Percentiles rank a stretch among this genome's conserved stretches.
Conservation (phyloP, 1,140 invertebrate genomes). For the Heliothis subflexa region DNA sequence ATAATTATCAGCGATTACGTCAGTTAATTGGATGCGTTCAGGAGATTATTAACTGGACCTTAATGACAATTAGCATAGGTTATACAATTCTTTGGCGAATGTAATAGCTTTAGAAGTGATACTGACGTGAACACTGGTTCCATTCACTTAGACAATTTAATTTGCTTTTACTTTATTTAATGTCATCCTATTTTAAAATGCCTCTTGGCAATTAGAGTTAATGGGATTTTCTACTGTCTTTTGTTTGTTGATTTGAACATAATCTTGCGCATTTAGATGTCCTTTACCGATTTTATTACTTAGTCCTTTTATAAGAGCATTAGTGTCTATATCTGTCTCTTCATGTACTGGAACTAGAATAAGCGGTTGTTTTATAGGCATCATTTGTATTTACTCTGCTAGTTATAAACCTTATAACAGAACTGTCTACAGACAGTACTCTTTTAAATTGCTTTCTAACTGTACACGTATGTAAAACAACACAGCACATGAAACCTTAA, state of each 20-base stretch:
- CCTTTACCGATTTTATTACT: too few species aligned
- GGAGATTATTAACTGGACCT: constrained; percentile 24
- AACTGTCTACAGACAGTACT: too few species aligned
- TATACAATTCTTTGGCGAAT: constrained; percentile 21
- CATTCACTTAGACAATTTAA: constrained; percentile 32
- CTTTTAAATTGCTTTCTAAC: background rate
- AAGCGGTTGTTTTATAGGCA: too few species aligned
- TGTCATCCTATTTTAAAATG: constrained; percentile 1
- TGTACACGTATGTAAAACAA: constrained; percentile 3
- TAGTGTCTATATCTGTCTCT: too few species aligned
- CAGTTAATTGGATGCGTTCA: constrained; percentile 29
- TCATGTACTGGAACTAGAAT: too few species aligned
- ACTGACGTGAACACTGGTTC: constrained; percentile 13
- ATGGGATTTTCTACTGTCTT: constrained; percentile 16
- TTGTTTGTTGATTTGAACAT: background rate
- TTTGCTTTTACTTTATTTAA: constrained; percentile 24
- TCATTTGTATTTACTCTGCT: too few species aligned
- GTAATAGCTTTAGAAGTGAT: constrained; percentile 16
- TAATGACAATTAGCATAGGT: constrained; percentile 25
- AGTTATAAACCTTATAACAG: too few species aligned
- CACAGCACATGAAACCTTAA: constrained; percentile 38
- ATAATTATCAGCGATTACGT: constrained; percentile 22
- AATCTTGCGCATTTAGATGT: background rate
- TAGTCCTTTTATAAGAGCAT: too few species aligned
- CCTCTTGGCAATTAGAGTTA: background rate